phyloP scores from a whole-genome alignment of 2,797 vertebrate species.

The Tenualosa thibaudeaui region DNA sequence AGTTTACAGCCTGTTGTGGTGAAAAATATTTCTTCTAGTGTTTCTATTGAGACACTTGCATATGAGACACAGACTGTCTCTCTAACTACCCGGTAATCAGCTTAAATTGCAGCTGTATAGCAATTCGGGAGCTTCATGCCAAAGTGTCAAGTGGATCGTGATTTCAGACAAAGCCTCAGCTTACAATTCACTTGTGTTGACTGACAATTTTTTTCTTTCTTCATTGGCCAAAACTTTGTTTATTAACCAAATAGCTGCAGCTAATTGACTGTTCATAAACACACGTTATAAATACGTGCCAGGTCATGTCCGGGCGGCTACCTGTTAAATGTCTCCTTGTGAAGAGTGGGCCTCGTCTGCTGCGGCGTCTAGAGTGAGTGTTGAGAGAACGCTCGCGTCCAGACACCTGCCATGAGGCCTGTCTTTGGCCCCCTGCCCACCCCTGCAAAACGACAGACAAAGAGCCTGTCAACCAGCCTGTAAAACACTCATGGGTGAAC shows the following conservation, averaged over 20 bases:
- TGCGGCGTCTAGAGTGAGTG: conserved; percentile 62
- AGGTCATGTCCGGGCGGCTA: conserved; percentile 57
- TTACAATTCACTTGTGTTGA: not conserved
- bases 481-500: conserved; percentile 1
- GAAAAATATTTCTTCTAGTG: no score
- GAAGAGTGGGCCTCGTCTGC: conserved; percentile 65
- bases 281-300: not conserved
- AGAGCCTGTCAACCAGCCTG: not conserved
- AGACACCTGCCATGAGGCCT: conserved; percentile 70
- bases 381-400: conserved; percentile 58
- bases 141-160: not conserved
- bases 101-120: not conserved
- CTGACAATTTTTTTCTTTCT: not conserved
- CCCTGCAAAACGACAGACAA: conserved; percentile 48
- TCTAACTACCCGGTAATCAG: not conserved
- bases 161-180: not conserved
- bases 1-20: no score
- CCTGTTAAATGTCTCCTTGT: conserved; percentile 72
- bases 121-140: not conserved
- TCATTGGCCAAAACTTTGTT: not conserved
- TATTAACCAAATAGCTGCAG: not conserved
- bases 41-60: not conserved
- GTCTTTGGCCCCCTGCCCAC: conserved; percentile 56
- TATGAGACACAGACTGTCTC: not conserved
- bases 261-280: not conserved